Evolutionary conservation across 2,888 invertebrate species (phyloP), one percentile per base, ranked within the genome.

Genomic region (Oscheius myriophilus): DNA sequence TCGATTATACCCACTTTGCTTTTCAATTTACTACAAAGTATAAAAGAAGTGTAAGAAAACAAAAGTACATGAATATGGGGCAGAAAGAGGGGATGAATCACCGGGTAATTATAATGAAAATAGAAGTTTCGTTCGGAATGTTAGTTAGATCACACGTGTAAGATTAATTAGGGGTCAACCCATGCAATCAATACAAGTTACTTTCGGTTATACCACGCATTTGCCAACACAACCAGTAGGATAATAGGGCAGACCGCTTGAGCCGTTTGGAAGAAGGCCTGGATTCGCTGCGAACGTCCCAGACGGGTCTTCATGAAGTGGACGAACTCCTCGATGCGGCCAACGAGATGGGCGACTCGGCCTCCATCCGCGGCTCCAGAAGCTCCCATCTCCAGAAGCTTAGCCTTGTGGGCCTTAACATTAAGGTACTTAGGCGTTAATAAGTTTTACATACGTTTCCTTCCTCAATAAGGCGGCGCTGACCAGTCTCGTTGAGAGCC

Each of bases 191-290:
- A n/a, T n/a, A n/a, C 16, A 18, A 49, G 2, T 21, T 23, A 18
- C 21, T 49, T 21, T 18, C 18, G 9, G 49, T 18, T 18, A 49
- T 21, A 49, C 1, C 2, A 2, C 9, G 18, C 9, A 49, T n/a
- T n/a, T n/a, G 49, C 18, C 49, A 49, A 4, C 18, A 49, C 9
- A 49, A 18, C 9, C 23, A 49, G 18, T 1, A 18, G 2, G 3
- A 23, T 39, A n/a, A 23, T 21, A 12, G 16, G 12, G 26, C 64
- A 6, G 63, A 82, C 82, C 53, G 80, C 74, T 65, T 80, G 75
- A 9, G 82, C 80, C 14, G 72, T 68, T 64, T 79, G 77, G 25
- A 81, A 57, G 69, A 82, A 82, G n/a, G 70, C 71, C 39, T 72
- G 71, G 51, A 82, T 74, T 16, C 79, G 69, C 4, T 73, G 71